Evolutionary conservation across 2,113 vertebrate species (phyloP), one percentile per base, ranked within the genome.

Genomic region (Chionomys nivalis): DNA sequence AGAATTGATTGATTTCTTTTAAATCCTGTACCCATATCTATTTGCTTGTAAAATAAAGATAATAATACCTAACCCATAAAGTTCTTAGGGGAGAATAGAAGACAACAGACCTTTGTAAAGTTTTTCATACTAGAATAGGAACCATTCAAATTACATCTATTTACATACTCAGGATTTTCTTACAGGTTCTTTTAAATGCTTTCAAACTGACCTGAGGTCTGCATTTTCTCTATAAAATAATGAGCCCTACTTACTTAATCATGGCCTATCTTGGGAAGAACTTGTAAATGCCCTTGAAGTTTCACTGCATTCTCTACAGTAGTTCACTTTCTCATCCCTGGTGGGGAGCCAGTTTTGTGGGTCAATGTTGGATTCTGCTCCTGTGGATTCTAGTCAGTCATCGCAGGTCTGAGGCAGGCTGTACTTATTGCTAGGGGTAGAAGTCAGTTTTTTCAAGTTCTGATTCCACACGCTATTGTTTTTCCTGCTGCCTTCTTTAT

Each of bases 351-450:
- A 58, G 7, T 31, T 97, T 94, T 91, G 89, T 1, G 0, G 39
- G 68, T 96, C 91, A 97, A 72, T 97, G 94, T 94, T 61, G 0
- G 90, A 91, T 94, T 97, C 95, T 21, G 26, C 19, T 68, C 21
- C 33, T 72, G 87, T n/a, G 76, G 39, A 92, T 42, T 33, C 87
- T 49, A 96, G 93, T 96, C 91, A 79, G 13, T 95, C 92, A 55
- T 26, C 21, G 28, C 21, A 61, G 55, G 75, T 92, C 24, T 55
- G 89, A 83, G 24, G 33, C 11, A 73, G 52, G 65, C 3, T 85
- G 72, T 77, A 28, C 79, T 97, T 79, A 72, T 31, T 65, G 58
- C 52, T 52, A 55, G 36, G 47, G 3, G 36, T 91, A 78, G 28
- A 44, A 87, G 88, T 75, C 55, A 86, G 0, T 26, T 77, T 65